Percentiles rank a stretch among this genome's conserved stretches.
Conservation (phyloP, 2,888 invertebrate genomes). For the Amblyjoppa proteus region DNA sequence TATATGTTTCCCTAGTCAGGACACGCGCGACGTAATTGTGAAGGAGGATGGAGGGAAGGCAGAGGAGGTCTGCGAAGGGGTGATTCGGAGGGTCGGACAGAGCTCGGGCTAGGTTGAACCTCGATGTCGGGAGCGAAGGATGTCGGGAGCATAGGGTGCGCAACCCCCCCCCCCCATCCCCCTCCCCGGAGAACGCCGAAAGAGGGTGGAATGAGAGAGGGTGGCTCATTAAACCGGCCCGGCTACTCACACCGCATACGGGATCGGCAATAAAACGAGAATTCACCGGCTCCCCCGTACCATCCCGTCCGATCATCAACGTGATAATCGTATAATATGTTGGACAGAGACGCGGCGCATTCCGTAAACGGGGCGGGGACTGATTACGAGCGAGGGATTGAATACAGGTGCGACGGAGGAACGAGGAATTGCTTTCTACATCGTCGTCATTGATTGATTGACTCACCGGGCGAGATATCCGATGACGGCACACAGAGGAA, state of each 20-base stretch:
- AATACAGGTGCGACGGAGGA: constrained; percentile 9
- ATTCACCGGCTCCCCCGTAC: constrained; percentile 74
- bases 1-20: constrained; percentile 82
- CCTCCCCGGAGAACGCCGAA: constrained; percentile 21
- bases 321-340: constrained; percentile 76
- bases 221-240: constrained; percentile 77
- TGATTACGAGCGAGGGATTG: constrained; percentile 41
- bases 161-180: background rate
- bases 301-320: constrained; percentile 76
- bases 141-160: constrained; percentile 48
- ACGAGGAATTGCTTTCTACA: too few species aligned
- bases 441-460: too few species aligned
- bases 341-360: constrained; percentile 55
- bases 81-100: constrained; percentile 57
- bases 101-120: constrained; percentile 64
- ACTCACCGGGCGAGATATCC: too few species aligned
- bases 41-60: constrained; percentile 75
- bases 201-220: constrained; percentile 43
- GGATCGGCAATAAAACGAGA: constrained; percentile 80
- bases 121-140: constrained; percentile 66
- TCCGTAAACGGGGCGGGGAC: constrained; percentile 9
- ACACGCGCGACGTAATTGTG: constrained; percentile 84
- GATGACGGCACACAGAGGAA: too few species aligned
- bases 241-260: constrained; percentile 80
- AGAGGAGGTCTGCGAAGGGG: constrained; percentile 39